Evolutionary conservation across 2,888 invertebrate genomes (phyloP).

Genomic region (Stenichneumon culpator): DNA sequence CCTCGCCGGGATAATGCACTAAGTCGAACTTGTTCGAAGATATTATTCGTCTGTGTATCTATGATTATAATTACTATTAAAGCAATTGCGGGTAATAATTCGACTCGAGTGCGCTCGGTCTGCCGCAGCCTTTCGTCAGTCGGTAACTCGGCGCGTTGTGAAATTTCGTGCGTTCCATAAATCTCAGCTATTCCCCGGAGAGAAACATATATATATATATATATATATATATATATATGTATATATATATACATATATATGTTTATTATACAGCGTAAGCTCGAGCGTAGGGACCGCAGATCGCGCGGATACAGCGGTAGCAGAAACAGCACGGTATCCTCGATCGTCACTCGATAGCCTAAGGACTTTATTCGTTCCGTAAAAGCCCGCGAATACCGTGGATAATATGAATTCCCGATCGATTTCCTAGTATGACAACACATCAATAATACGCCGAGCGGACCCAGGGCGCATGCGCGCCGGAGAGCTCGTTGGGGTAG

Average conservation of each 20-base stretch:
- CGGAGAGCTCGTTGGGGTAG: conserved; percentile 7
- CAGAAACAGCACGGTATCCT: conserved; percentile 29
- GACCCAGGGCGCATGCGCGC: conserved; percentile 19
- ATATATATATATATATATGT: background rate
- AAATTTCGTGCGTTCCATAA: conserved; percentile 72
- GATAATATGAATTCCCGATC: conserved; percentile 68
- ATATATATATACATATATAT: background rate
- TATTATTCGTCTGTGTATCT: conserved; percentile 38
- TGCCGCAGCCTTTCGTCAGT: conserved; percentile 72
- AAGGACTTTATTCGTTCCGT: conserved; percentile 58
- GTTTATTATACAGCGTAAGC: background rate
- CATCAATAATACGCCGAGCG: conserved; percentile 31
- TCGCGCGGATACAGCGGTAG: background rate
- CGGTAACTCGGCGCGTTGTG: conserved; percentile 62
- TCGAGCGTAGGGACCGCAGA: background rate
- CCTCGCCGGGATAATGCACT: background rate
- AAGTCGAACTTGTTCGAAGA: conserved; percentile 51
- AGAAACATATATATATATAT: conserved; percentile 23
- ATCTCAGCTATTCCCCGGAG: conserved; percentile 64
- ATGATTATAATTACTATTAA: conserved; percentile 67
- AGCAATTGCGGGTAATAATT: conserved; percentile 74
- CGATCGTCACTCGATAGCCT: conserved; percentile 55
- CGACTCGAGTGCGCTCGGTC: conserved; percentile 60
- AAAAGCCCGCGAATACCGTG: conserved; percentile 61
- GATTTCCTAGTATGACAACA: conserved; percentile 79